A percentile compares a stretch with the other conserved stretches of the same genome.
Evolutionary conservation across 2,797 vertebrate species (phyloP).

Genomic region (Chromobotia macracanthus): DNA sequence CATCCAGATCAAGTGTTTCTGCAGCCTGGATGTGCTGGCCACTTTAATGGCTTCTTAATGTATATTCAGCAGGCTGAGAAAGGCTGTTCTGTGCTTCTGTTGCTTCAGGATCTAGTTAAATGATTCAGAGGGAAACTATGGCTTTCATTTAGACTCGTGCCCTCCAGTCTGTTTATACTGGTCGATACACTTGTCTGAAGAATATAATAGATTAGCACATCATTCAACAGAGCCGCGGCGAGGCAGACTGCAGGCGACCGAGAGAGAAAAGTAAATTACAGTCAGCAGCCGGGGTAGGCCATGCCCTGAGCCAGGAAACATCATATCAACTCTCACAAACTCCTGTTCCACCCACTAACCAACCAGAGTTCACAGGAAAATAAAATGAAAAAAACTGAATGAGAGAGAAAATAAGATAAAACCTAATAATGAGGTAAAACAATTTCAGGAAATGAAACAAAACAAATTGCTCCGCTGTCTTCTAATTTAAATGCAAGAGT

Average conservation of each 20-base stretch:
- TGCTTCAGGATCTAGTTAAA: constrained; percentile 83
- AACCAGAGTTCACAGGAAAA: constrained; percentile 66
- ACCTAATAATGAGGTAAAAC: constrained; percentile 75
- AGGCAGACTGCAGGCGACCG: constrained; percentile 86
- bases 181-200: constrained; percentile 95
- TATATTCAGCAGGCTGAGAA: constrained; percentile 68
- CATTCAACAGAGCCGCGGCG: constrained; percentile 87
- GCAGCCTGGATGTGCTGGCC: constrained; percentile 38
- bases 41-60: constrained; percentile 69
- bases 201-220: constrained; percentile 96
- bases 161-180: constrained; percentile 94
- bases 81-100: constrained; percentile 77
- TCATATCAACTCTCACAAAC: constrained; percentile 79
- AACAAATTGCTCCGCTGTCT: constrained; percentile 45
- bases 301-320: constrained; percentile 85
- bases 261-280: constrained; percentile 90
- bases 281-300: constrained; percentile 80
- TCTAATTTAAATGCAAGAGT: constrained; percentile 11
- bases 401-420: constrained; percentile 12
- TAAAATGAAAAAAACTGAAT: constrained; percentile 29
- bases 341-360: constrained; percentile 64
- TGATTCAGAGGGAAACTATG: constrained; percentile 85
- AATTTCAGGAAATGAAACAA: constrained; percentile 61
- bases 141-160: constrained; percentile 92
- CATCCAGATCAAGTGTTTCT: constrained; percentile 49